Conservation (phyloP, 2,797 vertebrate genomes). For the Ataeniobius toweri region DNA sequence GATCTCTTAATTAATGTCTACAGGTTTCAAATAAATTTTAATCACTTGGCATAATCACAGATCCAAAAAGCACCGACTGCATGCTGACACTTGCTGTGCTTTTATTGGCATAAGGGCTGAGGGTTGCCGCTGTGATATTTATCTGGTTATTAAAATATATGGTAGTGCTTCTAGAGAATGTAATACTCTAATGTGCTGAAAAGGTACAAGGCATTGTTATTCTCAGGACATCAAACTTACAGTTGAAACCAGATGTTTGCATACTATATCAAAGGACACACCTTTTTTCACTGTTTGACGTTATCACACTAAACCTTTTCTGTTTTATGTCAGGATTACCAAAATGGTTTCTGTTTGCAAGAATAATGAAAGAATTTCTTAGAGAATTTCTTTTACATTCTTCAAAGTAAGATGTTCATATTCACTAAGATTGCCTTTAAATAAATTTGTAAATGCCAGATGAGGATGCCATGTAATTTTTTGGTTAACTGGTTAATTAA, state of each 20-base stretch:
- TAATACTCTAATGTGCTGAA: constrained; percentile 8
- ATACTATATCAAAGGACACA: no score
- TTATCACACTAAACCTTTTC: no score
- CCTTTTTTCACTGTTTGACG: no score
- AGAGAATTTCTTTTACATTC: no score
- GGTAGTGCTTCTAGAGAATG: not conserved
- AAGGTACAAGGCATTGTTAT: not conserved
- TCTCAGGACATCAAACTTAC: not conserved
- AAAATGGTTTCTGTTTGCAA: no score
- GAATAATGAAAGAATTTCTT: no score
- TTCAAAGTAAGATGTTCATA: no score
- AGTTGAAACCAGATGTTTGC: not conserved
- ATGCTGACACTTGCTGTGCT: constrained; percentile 15
- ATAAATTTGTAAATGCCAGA: no score
- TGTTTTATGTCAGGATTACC: no score
- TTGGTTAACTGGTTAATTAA: no score
- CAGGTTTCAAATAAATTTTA: constrained; percentile 5
- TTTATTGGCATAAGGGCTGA: constrained; percentile 31
- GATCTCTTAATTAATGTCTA: not conserved
- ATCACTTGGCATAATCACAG: constrained; percentile 1
- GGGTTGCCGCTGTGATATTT: constrained; percentile 12
- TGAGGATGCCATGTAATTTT: no score
- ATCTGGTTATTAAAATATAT: constrained; percentile 28
- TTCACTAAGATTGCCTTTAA: no score
- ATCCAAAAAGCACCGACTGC: constrained; percentile 21